These are phyloP conservation scores for Drosophila bipectinata DNA, from an alignment of 1,140 invertebrate genomes.

Conservation along the genomic window DNA sequence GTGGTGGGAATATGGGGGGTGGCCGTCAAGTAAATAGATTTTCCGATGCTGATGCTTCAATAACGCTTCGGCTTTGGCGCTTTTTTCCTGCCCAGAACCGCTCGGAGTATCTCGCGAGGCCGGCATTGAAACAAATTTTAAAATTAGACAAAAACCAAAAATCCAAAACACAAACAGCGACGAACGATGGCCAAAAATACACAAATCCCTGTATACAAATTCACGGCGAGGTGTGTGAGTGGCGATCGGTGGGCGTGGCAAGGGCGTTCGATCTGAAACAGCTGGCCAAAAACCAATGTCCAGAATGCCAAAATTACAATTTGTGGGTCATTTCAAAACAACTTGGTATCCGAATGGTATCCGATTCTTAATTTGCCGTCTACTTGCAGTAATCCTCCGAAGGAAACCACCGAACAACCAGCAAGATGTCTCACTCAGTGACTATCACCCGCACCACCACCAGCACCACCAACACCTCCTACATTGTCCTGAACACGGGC, in stretches of 20 bases:
- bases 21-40: conserved; percentile 63
- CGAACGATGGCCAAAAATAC: conserved; percentile 59
- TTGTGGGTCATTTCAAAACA: not conserved
- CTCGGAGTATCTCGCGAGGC: conserved; percentile 52
- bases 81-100: conserved; percentile 49
- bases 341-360: too few relatives aligned
- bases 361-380: conserved; percentile 11
- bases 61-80: conserved; percentile 41
- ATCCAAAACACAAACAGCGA: conserved; percentile 55
- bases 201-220: conserved; percentile 14
- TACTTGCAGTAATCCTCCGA: conserved; percentile 29
- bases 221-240: not conserved
- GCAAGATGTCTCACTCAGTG: conserved; percentile 92
- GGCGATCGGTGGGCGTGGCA: conserved; percentile 47
- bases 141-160: conserved; percentile 70
- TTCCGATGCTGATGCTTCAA: conserved; percentile 45
- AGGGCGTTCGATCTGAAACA: conserved; percentile 54
- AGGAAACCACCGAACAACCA: conserved; percentile 27
- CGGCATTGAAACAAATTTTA: conserved; percentile 77
- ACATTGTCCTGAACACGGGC: conserved; percentile 90
- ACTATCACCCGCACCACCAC: conserved; percentile 93
- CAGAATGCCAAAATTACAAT: not conserved
- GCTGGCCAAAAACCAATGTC: conserved; percentile 17
- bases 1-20: too few relatives aligned
- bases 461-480: conserved; percentile 90